A percentile compares a stretch with the other conserved stretches of the same genome.
Evolutionary conservation across 2,888 invertebrate genomes (phyloP).

Genomic region (Prostheceraeus crozeri): DNA sequence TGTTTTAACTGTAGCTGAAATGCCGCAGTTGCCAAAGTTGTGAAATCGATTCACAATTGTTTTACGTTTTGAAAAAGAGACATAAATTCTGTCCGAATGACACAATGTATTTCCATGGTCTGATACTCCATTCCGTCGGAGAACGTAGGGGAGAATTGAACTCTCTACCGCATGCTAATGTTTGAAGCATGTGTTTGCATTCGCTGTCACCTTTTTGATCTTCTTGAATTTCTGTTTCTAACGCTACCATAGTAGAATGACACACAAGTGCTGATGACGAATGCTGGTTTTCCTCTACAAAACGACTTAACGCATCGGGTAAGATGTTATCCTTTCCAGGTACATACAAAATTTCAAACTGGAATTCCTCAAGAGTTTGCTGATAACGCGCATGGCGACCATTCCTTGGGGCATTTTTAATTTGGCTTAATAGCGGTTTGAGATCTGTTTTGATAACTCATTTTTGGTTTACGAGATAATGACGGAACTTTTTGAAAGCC

Average conservation of each 20-base stretch:
- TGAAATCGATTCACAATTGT: conserved; percentile 2
- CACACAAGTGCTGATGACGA: not conserved
- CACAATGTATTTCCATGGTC: no score
- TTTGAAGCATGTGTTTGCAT: not conserved
- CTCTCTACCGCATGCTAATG: not conserved
- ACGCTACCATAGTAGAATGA: not conserved
- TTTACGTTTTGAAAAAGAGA: conserved; percentile 13
- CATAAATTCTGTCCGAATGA: conserved; percentile 16
- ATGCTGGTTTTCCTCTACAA: conserved; percentile 1
- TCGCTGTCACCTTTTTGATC: conserved; percentile 2
- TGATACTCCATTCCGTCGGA: conserved; percentile 18
- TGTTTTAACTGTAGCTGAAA: not conserved
- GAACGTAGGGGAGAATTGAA: conserved; percentile 7
- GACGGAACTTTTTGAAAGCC: conserved; percentile 5
- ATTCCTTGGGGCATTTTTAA: conserved; percentile 21
- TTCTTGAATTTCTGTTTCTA: conserved; percentile 2
- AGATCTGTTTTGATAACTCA: no score
- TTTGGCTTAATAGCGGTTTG: not conserved
- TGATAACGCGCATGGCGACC: conserved; percentile 24
- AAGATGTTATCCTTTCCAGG: conserved; percentile 7
- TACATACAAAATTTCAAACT: conserved; percentile 23
- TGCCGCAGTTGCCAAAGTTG: conserved; percentile 6
- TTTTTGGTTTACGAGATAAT: no score
- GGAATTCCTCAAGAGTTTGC: conserved; percentile 20
- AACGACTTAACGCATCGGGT: conserved; percentile 18